Conservation (phyloP, 2,888 invertebrate genomes). For the Dexiosoma caninum region DNA sequence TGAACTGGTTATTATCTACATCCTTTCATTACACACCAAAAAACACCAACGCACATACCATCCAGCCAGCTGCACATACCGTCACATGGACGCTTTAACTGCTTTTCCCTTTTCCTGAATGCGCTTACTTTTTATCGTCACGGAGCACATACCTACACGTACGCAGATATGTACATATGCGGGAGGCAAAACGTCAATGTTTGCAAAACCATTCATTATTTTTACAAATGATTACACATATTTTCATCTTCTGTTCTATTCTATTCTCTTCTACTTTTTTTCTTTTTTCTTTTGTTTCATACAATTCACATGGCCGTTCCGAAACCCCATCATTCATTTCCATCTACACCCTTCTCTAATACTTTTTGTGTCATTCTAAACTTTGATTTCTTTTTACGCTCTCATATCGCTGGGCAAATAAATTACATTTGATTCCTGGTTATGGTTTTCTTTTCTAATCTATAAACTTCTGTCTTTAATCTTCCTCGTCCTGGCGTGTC, state of each 20-base stretch:
- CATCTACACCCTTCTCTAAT: background rate
- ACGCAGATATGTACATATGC: background rate
- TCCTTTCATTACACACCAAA: conserved; percentile 35
- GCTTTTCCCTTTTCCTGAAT: conserved; percentile 42
- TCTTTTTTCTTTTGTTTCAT: background rate
- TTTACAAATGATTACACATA: conserved; percentile 57
- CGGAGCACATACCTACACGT: background rate
- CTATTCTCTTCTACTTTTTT: background rate
- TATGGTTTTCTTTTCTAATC: conserved; percentile 8
- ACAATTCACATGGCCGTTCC: background rate
- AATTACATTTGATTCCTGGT: conserved; percentile 45
- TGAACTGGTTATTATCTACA: conserved; percentile 55
- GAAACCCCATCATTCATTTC: background rate
- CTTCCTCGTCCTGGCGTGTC: background rate
- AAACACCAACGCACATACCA: background rate
- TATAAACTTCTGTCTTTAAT: conserved; percentile 27
- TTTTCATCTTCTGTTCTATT: conserved; percentile 30
- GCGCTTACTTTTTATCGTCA: conserved; percentile 17
- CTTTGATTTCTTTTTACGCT: conserved; percentile 27
- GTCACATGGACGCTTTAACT: background rate
- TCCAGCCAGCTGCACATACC: background rate
- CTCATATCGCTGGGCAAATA: conserved; percentile 42
- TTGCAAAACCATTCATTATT: conserved; percentile 57
- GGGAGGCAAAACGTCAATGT: conserved; percentile 41
- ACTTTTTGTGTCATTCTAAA: conserved; percentile 36